Conservation (phyloP, 2,113 vertebrate genomes). For the Takifugu bimaculatus region DNA sequence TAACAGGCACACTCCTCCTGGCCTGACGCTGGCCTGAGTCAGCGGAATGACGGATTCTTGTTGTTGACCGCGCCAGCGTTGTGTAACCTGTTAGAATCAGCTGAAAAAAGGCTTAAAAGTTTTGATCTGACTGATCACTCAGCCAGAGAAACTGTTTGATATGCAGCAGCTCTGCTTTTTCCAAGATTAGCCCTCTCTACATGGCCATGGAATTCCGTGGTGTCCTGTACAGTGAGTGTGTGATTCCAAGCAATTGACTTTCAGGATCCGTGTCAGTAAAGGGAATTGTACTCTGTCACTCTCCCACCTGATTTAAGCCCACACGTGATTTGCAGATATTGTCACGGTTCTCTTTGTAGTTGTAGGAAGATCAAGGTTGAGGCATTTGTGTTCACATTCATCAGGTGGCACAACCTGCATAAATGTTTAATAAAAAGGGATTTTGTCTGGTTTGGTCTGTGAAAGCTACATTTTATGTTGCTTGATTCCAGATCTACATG, state of each 20-base stretch:
- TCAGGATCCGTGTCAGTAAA: constrained; percentile 38
- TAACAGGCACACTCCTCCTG: constrained; percentile 38
- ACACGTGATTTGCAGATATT: constrained; percentile 44
- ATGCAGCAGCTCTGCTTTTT: not conserved
- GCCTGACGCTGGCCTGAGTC: constrained; percentile 31
- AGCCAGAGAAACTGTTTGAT: not conserved
- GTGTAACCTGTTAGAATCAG: constrained; percentile 24
- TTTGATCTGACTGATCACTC: too few species aligned
- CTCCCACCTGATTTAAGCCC: constrained; percentile 46
- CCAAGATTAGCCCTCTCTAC: constrained; percentile 32
- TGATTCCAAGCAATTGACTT: constrained; percentile 54
- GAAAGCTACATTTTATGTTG: too few species aligned
- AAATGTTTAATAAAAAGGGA: not conserved
- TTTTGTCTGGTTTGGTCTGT: constrained; percentile 21
- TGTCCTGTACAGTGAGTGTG: constrained; percentile 34
- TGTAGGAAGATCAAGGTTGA: constrained; percentile 21
- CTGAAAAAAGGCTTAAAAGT: not conserved
- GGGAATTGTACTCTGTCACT: constrained; percentile 47
- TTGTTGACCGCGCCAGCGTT: constrained; percentile 25
- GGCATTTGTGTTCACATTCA: constrained; percentile 12
- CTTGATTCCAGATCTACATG: too few species aligned
- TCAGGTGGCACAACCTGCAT: constrained; percentile 10
- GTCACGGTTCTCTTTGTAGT: not conserved
- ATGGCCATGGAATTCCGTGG: constrained; percentile 50
- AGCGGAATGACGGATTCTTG: constrained; percentile 37